Base-by-base conservation (phyloP, 1,140 invertebrate genomes). In the Leptoteleia sp. region DNA sequence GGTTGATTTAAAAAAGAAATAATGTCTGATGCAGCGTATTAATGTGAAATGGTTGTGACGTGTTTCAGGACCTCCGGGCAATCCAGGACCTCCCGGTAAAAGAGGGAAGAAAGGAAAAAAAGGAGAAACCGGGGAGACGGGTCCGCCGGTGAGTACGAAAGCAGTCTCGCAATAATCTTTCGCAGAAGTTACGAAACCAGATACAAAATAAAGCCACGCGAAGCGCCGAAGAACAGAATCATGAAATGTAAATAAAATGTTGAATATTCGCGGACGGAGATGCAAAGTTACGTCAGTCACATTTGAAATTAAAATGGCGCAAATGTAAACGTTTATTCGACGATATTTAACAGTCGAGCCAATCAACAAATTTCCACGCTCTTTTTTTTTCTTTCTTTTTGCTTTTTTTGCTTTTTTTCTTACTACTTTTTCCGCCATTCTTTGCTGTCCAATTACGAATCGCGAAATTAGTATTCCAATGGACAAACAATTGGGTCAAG, bases 91-190 rank as follows among this genome's bases (percentile, higher is more conserved):
- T 15, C 92, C 93, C 9, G 96, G 96, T 62, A 96, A 96, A 88
- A 90, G 95, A 82, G 96, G 96, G 38, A 95, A 96, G 87, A 94
- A 95, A 84, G 96, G 96, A 57, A 96, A 96, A 88, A 96, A 96
- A 88, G 96, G 96, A 40, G 95, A 96, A 80, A 70, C 92, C 1
- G 96, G 96, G 43, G 95, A 96, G 81, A 76, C 87, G 71, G 94
- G 94, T 11, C 91, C 93, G 62, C 90, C 93, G 90, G 94, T 95
- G 90, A 93, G 93, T 89, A 82, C 17, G 19, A 40, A 3, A 13
- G 40, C 40, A 59, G 31, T 16, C 43, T 48, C 47, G 31, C 55
- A 42, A 73, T 68, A 73, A 79, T 79, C 68, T 64, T 62, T 70
- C 25, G 68, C 29, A 55, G 45, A 61, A 61, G 37, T 52, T 62